Conservation (phyloP, 2,797 vertebrate genomes). For the Argentina silus region DNA sequence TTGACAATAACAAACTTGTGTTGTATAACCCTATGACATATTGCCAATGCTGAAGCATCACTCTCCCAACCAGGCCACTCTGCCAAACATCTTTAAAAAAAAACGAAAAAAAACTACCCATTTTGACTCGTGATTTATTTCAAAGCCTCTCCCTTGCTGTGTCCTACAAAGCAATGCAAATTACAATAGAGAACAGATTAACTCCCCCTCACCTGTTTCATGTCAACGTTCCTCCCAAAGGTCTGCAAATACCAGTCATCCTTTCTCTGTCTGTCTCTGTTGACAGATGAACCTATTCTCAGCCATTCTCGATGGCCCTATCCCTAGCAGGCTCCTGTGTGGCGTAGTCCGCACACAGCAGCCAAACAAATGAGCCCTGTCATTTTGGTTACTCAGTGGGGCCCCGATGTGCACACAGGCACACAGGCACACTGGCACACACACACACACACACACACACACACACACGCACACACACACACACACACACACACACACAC, state of each 20-base stretch:
- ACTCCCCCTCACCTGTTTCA: slow-evolving; percentile 39
- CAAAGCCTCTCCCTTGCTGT: slow-evolving; percentile 15
- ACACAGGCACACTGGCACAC: neutral
- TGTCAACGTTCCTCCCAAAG: slow-evolving; percentile 31
- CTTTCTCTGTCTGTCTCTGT: slow-evolving; percentile 53
- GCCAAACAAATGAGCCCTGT: slow-evolving; percentile 63
- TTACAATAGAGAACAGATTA: slow-evolving; percentile 54
- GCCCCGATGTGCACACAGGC: slow-evolving; percentile 14
- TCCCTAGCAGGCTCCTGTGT: slow-evolving; percentile 45
- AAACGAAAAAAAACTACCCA: too few species aligned
- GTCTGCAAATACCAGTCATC: slow-evolving; percentile 54
- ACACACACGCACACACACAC: too few species aligned
- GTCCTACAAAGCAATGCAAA: slow-evolving; percentile 20
- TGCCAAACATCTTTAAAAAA: slow-evolving; percentile 27
- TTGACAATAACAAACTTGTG: neutral
- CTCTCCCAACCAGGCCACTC: slow-evolving; percentile 20
- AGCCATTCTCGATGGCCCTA: slow-evolving; percentile 46
- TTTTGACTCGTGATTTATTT: too few species aligned
- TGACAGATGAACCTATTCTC: slow-evolving; percentile 64
- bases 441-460: too few species aligned
- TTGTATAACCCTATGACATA: too few species aligned
- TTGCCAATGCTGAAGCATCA: slow-evolving; percentile 12
- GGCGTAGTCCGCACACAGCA: slow-evolving; percentile 46
- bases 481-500: too few species aligned
- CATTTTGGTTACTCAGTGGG: slow-evolving; percentile 55